These are phyloP conservation scores for Echinops telfairi DNA, from an alignment of 2,113 vertebrate species.

Conservation along the genomic window DNA sequence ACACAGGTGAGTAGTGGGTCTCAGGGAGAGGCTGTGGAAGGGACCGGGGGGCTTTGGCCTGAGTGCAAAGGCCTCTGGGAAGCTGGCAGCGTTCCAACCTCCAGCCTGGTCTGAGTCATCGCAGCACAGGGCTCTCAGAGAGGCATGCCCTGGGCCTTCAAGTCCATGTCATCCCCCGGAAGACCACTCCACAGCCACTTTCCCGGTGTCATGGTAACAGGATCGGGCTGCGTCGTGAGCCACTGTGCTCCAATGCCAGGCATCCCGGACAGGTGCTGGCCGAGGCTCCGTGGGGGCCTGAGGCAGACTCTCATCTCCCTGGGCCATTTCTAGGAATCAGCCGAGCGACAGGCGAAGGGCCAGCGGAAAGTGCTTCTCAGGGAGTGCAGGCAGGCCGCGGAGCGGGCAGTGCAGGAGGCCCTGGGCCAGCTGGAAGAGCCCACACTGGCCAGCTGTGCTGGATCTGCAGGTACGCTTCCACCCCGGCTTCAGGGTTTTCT, in stretches of 20 bases:
- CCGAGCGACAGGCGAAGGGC: conserved; percentile 84
- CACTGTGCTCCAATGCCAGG: background rate
- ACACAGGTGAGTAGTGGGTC: conserved; percentile 86
- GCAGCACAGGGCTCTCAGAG: background rate
- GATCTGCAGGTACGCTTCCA: conserved; percentile 90
- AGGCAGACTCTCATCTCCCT: accelerated
- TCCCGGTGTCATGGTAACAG: background rate
- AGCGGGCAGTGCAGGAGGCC: conserved; percentile 92
- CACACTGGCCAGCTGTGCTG: conserved; percentile 92
- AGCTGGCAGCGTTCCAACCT: background rate
- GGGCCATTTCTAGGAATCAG: conserved; percentile 88
- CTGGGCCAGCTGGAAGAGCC: conserved; percentile 93
- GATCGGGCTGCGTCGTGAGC: background rate
- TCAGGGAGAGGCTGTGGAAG: background rate
- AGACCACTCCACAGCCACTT: background rate
- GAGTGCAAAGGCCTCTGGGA: background rate
- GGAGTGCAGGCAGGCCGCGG: conserved; percentile 87
- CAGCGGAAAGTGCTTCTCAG: conserved; percentile 89
- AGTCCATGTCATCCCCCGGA: background rate
- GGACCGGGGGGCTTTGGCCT: background rate
- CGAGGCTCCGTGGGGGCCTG: accelerated
- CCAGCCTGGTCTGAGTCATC: background rate
- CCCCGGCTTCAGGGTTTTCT: too few species aligned
- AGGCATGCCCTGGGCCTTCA: accelerated
- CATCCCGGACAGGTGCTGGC: background rate